Conservation (phyloP, 2,888 invertebrate genomes). For the Graphium colonna region DNA sequence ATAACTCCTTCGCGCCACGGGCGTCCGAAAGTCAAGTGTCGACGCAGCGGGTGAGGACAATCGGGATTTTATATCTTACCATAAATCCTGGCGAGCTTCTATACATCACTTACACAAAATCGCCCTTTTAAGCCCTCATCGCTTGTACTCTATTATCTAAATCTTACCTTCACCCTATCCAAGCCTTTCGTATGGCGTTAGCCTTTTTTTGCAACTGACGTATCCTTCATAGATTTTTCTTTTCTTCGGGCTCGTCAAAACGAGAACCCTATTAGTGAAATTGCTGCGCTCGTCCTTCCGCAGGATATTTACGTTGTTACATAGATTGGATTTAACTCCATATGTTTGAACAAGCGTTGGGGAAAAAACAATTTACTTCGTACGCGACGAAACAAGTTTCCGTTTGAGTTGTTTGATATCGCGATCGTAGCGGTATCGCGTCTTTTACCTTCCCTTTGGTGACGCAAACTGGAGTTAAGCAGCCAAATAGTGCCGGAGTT, state of each 20-base stretch:
- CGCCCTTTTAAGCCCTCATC: slow-evolving; percentile 41
- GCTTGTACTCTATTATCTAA: slow-evolving; percentile 61
- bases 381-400: not conserved
- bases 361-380: slow-evolving; percentile 8
- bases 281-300: slow-evolving; percentile 30
- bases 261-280: slow-evolving; percentile 35
- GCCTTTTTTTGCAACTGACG: slow-evolving; percentile 23
- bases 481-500: slow-evolving; percentile 44
- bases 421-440: not conserved
- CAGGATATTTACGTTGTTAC: slow-evolving; percentile 28
- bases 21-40: slow-evolving; percentile 28
- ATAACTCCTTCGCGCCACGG: slow-evolving; percentile 21
- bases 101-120: slow-evolving; percentile 45
- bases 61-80: slow-evolving; percentile 57
- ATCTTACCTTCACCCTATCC: slow-evolving; percentile 47
- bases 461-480: not conserved
- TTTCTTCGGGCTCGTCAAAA: slow-evolving; percentile 28
- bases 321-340: slow-evolving; percentile 23
- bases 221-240: slow-evolving; percentile 28
- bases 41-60: slow-evolving; percentile 51
- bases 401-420: not conserved
- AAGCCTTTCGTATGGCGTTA: not conserved
- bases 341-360: slow-evolving; percentile 1
- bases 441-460: not conserved
- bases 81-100: slow-evolving; percentile 56